Percentiles rank a stretch among this genome's conserved stretches.
phyloP scores from a whole-genome alignment of 2,797 vertebrate species.

The Peromyscus eremicus region DNA sequence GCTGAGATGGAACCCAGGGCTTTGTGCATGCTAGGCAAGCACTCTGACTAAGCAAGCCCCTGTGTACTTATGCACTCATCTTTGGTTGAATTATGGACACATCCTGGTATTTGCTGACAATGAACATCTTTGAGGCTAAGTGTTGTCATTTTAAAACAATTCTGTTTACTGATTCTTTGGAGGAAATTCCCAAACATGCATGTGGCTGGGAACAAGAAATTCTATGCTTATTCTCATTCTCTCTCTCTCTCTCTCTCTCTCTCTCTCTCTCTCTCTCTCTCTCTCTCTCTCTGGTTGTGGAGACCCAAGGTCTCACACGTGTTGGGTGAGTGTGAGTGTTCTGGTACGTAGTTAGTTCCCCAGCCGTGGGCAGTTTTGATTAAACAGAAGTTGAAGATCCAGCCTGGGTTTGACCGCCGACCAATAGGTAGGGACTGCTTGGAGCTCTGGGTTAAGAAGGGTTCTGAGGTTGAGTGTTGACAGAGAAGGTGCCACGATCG shows the following conservation, averaged over 20 bases:
- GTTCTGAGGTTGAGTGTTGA: conserved; percentile 19
- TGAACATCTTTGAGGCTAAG: conserved; percentile 28
- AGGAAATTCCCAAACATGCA: not conserved
- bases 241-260: too few species aligned
- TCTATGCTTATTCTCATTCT: not conserved
- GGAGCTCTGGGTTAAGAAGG: conserved; percentile 3
- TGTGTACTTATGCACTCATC: not conserved
- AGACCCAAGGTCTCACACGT: not conserved
- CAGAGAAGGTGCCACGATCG: not conserved
- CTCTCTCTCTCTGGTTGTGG: not conserved
- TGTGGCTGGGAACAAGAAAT: not conserved
- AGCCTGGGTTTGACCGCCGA: not conserved
- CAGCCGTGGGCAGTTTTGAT: not conserved
- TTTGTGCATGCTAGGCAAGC: not conserved
- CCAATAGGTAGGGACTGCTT: not conserved
- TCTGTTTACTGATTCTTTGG: conserved; percentile 34
- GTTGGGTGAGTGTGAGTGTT: not conserved
- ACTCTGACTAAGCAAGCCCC: not conserved
- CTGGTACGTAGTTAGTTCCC: too few species aligned
- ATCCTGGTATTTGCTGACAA: conserved; percentile 24
- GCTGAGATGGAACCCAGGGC: not conserved
- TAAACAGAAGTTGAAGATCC: not conserved
- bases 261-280: too few species aligned
- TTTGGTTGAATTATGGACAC: conserved; percentile 10
- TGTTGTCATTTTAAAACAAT: conserved; percentile 20